phyloP scores from a whole-genome alignment of 1,140 invertebrate species.

The Heliconius himera region DNA sequence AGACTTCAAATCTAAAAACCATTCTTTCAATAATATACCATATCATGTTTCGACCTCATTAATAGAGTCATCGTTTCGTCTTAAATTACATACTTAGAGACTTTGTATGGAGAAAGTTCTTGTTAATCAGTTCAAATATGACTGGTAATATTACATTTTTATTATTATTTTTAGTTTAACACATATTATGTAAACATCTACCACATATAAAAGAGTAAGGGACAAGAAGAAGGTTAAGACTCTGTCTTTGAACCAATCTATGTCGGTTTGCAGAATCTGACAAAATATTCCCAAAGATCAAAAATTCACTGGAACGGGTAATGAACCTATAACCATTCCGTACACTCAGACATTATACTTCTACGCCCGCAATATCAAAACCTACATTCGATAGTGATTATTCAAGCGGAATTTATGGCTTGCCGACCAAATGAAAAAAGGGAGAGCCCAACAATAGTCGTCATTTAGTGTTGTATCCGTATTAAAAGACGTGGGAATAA shows the following conservation, averaged over 20 bases:
- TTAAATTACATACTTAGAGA: slow-evolving; percentile 1
- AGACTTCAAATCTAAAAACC: neutral
- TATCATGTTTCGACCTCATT: neutral
- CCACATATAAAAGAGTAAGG: no score
- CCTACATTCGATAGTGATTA: slow-evolving; percentile 42
- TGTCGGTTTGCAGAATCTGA: no score
- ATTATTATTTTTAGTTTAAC: neutral
- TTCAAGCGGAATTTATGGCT: slow-evolving; percentile 56
- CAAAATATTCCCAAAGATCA: no score
- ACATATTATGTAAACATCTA: no score
- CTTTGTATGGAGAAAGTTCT: neutral
- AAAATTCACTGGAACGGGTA: no score
- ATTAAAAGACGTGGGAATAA: slow-evolving; percentile 41
- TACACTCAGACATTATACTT: neutral
- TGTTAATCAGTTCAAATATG: slow-evolving; percentile 24
- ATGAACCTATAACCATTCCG: no score
- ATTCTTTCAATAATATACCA: neutral
- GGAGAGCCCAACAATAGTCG: slow-evolving; percentile 37
- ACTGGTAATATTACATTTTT: slow-evolving; percentile 27
- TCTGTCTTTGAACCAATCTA: no score
- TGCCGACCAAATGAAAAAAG: slow-evolving; percentile 42
- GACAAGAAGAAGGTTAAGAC: no score
- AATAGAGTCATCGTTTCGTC: neutral
- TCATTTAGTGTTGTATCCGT: slow-evolving; percentile 37
- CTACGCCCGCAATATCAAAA: slow-evolving; percentile 20